Percentiles rank a stretch among this genome's conserved stretches.
Evolutionary conservation across 2,113 vertebrate species (phyloP).

Genomic region (Furnarius figulus): DNA sequence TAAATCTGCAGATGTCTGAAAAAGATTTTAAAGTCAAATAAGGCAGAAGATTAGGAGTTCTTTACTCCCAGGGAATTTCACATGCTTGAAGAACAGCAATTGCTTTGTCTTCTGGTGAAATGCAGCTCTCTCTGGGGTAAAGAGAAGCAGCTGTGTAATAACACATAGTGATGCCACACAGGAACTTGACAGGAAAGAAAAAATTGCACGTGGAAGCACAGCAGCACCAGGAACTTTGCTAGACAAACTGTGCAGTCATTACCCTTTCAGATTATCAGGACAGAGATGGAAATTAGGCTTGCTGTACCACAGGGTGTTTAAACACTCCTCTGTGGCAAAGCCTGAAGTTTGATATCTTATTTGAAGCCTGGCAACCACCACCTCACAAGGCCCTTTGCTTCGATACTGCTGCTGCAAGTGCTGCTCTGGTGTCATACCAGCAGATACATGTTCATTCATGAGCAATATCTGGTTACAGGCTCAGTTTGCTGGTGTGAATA

Average conservation of each 20-base stretch:
- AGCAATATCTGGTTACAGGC: background rate
- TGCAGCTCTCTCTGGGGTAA: background rate
- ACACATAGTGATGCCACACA: background rate
- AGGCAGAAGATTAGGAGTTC: slow-evolving; percentile 14
- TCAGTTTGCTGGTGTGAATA: background rate
- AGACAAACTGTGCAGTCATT: slow-evolving; percentile 13
- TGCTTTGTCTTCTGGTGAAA: slow-evolving; percentile 40
- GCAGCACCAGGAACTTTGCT: background rate
- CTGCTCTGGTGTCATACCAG: background rate
- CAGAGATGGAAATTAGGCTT: slow-evolving; percentile 1
- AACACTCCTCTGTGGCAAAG: background rate
- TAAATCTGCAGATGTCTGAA: slow-evolving; percentile 18
- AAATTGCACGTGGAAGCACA: background rate
- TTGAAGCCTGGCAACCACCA: slow-evolving; percentile 13
- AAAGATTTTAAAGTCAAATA: slow-evolving; percentile 51
- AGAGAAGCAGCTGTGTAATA: slow-evolving; percentile 35
- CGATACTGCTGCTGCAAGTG: background rate
- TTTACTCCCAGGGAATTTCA: background rate
- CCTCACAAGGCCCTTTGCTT: background rate
- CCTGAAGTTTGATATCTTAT: slow-evolving; percentile 12
- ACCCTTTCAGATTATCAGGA: background rate
- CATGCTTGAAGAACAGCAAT: slow-evolving; percentile 11
- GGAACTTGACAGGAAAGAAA: slow-evolving; percentile 35
- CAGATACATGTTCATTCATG: background rate
- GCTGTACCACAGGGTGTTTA: background rate